Evolutionary conservation across 2,113 vertebrate genomes (phyloP), one percentile per base, ranked within the genome.

Genomic region (Kobus ellipsiprymnus): DNA sequence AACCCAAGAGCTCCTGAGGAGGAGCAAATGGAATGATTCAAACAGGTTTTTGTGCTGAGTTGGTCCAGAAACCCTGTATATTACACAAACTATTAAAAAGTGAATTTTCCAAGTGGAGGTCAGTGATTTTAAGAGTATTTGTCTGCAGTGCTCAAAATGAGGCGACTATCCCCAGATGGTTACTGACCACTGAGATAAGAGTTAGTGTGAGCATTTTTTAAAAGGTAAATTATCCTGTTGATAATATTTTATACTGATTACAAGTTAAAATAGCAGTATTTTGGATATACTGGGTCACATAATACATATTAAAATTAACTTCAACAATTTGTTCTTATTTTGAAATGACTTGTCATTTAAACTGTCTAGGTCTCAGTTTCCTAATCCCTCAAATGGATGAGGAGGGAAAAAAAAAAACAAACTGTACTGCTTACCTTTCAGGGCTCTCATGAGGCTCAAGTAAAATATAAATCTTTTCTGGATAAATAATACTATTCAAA

Each of bases 271-370:
- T 1, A 62, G 33, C 36, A 88, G 62, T 46, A 44, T 87, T 86
- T 48, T 90, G 10, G 23, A 52, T 86, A 40, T 90, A 77, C 0
- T 91, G n/a, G 55, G 48, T 91, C 74, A 91, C 12, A 62, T 54
- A 92, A 91, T 94, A 91, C 77, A 64, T 46, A 86, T 86, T 64
- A 90, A 95, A 96, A 95, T 92, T 90, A 92, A 94, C 54, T 84
- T 90, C 74, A 87, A 59, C 15, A 55, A 1, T 50, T 78, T 19
- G 19, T 78, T 86, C 86, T 91, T 59, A 77, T 60, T 95, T 94
- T 77, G 80, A 95, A 77, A 96, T 57, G 54, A 94, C 55, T 55
- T 54, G 9, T 84, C n/a, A 91, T 93, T 94, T 94, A 94, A 95
- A 84, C 59, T 33, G 78, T 94, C 89, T 94, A 86, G 64, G 64